Conservation (phyloP, 2,888 invertebrate genomes). For the Gibbula magus region DNA sequence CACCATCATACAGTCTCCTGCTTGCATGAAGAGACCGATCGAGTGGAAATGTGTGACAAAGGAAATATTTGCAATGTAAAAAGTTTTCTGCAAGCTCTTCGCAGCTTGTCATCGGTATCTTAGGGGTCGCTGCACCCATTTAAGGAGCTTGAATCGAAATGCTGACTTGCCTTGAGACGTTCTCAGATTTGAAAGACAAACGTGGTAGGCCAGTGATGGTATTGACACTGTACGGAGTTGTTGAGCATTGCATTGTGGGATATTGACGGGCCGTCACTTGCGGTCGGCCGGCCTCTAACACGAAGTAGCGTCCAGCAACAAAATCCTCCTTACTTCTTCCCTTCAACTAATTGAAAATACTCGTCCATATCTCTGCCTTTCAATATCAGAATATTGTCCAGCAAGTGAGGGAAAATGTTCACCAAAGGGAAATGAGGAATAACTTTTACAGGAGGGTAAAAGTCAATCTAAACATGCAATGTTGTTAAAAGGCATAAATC, state of each 20-base stretch:
- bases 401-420: background rate
- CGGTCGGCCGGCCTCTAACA: conserved; percentile 6
- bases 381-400: conserved; percentile 6
- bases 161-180: conserved; percentile 18
- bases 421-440: conserved; percentile 8
- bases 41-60: conserved; percentile 29
- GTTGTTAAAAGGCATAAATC: conserved; percentile 17
- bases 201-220: background rate
- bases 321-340: conserved; percentile 9
- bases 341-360: conserved; percentile 24
- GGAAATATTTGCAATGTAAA: conserved; percentile 38
- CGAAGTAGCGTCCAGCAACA: background rate
- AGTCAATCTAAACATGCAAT: conserved; percentile 20
- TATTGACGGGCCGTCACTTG: conserved; percentile 24
- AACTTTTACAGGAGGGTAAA: conserved; percentile 27
- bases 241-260: conserved; percentile 9
- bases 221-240: conserved; percentile 15
- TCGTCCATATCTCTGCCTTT: conserved; percentile 14
- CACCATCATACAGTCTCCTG: background rate
- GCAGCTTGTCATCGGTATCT: conserved; percentile 7
- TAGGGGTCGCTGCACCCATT: conserved; percentile 26
- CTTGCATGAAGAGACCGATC: background rate
- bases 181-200: conserved; percentile 23
- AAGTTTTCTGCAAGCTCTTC: background rate
- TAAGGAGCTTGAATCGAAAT: conserved; percentile 2